Base-by-base conservation (phyloP, 1,140 invertebrate genomes). In the Ephestia elutella region DNA sequence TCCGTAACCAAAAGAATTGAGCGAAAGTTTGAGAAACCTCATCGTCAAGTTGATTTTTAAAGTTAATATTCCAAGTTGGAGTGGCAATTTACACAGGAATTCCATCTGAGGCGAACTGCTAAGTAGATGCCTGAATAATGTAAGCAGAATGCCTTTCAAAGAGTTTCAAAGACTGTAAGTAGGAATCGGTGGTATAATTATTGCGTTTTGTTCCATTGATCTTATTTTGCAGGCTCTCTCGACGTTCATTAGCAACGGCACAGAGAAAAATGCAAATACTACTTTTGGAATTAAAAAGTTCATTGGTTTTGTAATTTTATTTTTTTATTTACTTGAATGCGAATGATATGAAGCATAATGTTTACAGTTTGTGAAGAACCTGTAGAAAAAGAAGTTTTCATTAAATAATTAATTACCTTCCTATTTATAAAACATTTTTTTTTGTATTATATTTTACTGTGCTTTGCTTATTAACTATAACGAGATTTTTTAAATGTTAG, bases 21-120 rank as follows among this genome's bases (percentile, higher is more conserved):
- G 50, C 38, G 13, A 48, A 62, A 65, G 63, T 70, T 71, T 64
- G 56, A 57, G 56, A 55, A 68, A 77, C 64, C 60, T 68, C 66
- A 51, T 44, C 61, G 57, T 53, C 62, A 72, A 75, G 63, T 71
- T 71, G 67, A 72, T 73, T 77, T 58, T 48, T 61, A 68, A 77
- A 73, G 66, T 77, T 77, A 66, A 75, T 77, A 73, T 77, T 70
- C 68, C 73, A 78, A 73, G 70, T 75, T 76, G 63, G 65, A 80
- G 69, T 70, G 64, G 65, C 71, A 80, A 78, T 78, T 76, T 80
- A 70, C 68, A 70, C 64, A 68, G 71, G 69, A 73, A 68, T 71
- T 73, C 62, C 65, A 68, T 72, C 67, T 65, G 62, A 68, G 64
- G 67, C 57, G 53, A 66, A 72, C 64, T 68, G 68, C 60, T 75